Evolutionary conservation across 2,113 vertebrate species (phyloP), one percentile per base, ranked within the genome.

Genomic region (Gymnocephalus cernua): DNA sequence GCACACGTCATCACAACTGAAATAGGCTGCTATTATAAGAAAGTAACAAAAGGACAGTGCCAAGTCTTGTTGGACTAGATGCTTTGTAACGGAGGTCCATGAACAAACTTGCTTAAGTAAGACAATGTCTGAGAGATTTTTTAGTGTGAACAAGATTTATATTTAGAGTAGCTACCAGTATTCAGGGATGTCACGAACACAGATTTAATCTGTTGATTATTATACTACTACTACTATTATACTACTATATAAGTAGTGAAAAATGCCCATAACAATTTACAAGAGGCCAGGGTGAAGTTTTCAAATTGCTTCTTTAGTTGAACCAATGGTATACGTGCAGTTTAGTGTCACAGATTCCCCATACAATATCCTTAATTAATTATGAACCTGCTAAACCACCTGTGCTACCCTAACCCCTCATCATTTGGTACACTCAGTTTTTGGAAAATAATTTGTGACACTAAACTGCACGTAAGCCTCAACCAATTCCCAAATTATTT

Each of bases 1-100:
- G 68, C 84, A 63, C 54, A 80, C 86, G 74, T 72, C 68, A 76
- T 74, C 67, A 23, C 35, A 44, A 45, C 72, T 68, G 48, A 68
- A 82, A 66, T 56, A 45, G 67, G n/a, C 63, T 82, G 74, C 88
- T 89, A 90, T 69, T 84, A 84, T 78, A 87, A 83, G 83, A 71
- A 86, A 29, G 51, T 35, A 87, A 85, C 66, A 77, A 77, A 83
- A 47, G 47, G 21, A 57, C 48, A 68, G 63, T 19, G 80, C 16
- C 79, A 79, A 77, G 23, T 72, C 63, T 75, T 53, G 71, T 64
- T 69, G 54, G 18, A 74, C 68, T 38, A 41, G 38, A 75, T 59
- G 54, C 41, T 38, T 14, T 25, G 29, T 44, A 32, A 63, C 25
- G 41, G 12, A 66, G 54, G 10, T 57, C 29, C 13, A 44, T 1